Evolutionary conservation across 2,113 vertebrate genomes (phyloP), one percentile per base, ranked within the genome.

Genomic region (Trachemys scripta): DNA sequence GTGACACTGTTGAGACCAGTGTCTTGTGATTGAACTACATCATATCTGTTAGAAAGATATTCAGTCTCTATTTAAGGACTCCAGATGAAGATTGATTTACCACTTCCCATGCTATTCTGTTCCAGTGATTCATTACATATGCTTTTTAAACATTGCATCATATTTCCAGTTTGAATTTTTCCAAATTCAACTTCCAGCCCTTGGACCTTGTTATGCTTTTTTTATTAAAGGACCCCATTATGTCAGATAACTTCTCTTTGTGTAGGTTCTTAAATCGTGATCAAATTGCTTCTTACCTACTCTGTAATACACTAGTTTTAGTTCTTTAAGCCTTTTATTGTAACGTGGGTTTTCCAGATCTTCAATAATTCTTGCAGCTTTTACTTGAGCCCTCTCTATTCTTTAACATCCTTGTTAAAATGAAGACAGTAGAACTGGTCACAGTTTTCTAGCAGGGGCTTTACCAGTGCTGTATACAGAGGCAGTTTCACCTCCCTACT

Each of bases 111-210:
- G 42, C 35, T 90, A 1, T 95, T 82, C 25, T 92, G 93, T 92
- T 89, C 57, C 51, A 94, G 3, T 86, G 78, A 53, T 38, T 86
- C 35, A 80, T 78, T 88, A 16, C 90, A 29, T 57, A 65, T 10
- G 42, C 79, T 90, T 38, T 87, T 81, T 31, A 82, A 89, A 90
- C 76, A 6, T 14, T 90, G 50, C 25, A 11, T 54, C 38, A 14
- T 54, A 83, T 93, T 59, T 95, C n/a, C 47, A 76, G 76, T 75
- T 94, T 87, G n/a, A 16, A 8, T 83, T 94, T 93, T 54, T 35
- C 42, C 94, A 59, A 56, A 87, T 76, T 94, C 47, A 95, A 13
- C 91, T 96, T 84, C 82, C 79, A 94, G 54, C 47, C 76, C 80
- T 85, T 80, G n/a, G 69, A 88, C 47, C 79, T 69, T 85, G 89